Evolutionary conservation across 1,140 invertebrate genomes (phyloP).

Genomic region (Hycleus cichorii): DNA sequence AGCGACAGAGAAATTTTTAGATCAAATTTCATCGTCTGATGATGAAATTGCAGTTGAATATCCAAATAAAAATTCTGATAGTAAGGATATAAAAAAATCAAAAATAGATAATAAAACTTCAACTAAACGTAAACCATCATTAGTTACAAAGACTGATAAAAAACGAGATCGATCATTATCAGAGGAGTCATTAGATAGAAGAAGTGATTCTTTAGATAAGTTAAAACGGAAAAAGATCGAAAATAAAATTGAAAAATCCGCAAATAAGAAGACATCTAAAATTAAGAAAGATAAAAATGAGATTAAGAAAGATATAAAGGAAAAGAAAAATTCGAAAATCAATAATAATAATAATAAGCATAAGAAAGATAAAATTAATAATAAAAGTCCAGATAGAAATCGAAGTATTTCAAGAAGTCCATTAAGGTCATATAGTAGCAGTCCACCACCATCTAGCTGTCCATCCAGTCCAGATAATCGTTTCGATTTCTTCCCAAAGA

Average conservation of each 20-base stretch:
- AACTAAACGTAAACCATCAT: conserved; percentile 26
- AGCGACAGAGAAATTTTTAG: conserved; percentile 71
- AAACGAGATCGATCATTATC: conserved; percentile 25
- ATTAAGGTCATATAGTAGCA: conserved; percentile 41
- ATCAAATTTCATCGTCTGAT: conserved; percentile 70
- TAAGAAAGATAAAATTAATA: conserved; percentile 31
- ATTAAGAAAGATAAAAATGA: conserved; percentile 34
- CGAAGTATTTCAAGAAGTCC: conserved; percentile 34
- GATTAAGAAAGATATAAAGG: conserved; percentile 29
- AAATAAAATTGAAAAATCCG: conserved; percentile 21
- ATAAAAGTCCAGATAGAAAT: conserved; percentile 17
- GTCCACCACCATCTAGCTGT: conserved; percentile 32
- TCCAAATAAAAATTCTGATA: conserved; percentile 37
- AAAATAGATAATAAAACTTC: conserved; percentile 3
- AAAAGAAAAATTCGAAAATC: conserved; percentile 25
- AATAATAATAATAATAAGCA: conserved; percentile 17
- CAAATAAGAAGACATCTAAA: conserved; percentile 29
- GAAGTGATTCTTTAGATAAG: conserved; percentile 22
- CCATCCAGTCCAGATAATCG: conserved; percentile 28
- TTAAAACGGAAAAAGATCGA: too few relatives aligned
- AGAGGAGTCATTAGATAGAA: conserved; percentile 22
- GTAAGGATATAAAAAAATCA: conserved; percentile 19
- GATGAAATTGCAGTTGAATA: conserved; percentile 62
- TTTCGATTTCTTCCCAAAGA: conserved; percentile 21
- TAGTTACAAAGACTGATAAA: conserved; percentile 28